Conservation (phyloP, 2,888 invertebrate genomes). For the Nycteola revayana region DNA sequence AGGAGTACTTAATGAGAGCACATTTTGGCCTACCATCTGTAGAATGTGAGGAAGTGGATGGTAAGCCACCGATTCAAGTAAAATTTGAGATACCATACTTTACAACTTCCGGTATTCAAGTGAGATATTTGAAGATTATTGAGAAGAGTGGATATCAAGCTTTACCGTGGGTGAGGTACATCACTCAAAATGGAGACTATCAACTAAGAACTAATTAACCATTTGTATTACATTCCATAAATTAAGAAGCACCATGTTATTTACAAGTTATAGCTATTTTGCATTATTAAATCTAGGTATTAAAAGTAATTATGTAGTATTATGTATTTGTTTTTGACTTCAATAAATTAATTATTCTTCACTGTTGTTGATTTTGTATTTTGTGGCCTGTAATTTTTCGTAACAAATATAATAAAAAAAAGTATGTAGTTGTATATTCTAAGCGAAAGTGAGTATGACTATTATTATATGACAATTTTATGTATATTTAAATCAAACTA, state of each 20-base stretch:
- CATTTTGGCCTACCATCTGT: slow-evolving; percentile 99
- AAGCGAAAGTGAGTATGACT: too few species aligned
- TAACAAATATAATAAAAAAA: too few species aligned
- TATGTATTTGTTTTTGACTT: slow-evolving; percentile 52
- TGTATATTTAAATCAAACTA: too few species aligned
- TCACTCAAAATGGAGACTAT: slow-evolving; percentile 99
- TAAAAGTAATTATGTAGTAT: slow-evolving; percentile 49
- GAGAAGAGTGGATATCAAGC: slow-evolving; percentile 99
- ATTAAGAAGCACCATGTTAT: slow-evolving; percentile 37
- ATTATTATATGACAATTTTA: too few species aligned
- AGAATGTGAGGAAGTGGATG: slow-evolving; percentile 95
- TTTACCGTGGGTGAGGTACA: slow-evolving; percentile 99
- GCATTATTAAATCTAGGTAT: slow-evolving; percentile 44
- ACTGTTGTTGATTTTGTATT: too few species aligned
- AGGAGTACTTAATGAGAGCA: slow-evolving; percentile 98
- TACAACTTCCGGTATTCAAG: slow-evolving; percentile 99
- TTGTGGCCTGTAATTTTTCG: too few species aligned
- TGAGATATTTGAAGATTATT: slow-evolving; percentile 97
- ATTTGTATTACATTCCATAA: slow-evolving; percentile 42
- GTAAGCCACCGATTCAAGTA: slow-evolving; percentile 98
- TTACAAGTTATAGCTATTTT: slow-evolving; percentile 55
- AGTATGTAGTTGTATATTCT: too few species aligned
- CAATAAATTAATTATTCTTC: slow-evolving; percentile 53
- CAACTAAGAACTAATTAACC: slow-evolving; percentile 94
- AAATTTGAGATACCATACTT: slow-evolving; percentile 99